Evolutionary conservation across 1,140 invertebrate species (phyloP).

Genomic region (Phocides pigmalion): DNA sequence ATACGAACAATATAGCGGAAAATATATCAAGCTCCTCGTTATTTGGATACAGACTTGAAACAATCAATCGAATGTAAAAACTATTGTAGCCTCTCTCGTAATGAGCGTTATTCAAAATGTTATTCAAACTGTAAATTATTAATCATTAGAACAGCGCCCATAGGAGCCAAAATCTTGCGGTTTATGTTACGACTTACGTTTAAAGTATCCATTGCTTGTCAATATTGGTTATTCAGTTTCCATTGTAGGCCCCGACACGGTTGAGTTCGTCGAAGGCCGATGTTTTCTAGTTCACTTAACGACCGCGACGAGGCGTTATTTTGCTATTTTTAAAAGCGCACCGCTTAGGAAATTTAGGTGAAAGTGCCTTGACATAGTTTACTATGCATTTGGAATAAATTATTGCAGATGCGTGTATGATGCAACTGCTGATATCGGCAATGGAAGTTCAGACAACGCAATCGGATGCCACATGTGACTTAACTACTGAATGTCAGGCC

Average conservation of each 20-base stretch:
- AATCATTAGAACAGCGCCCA: background rate
- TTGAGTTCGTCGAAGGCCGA: constrained; percentile 41
- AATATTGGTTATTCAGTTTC: constrained; percentile 26
- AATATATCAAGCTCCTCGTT: too few species aligned
- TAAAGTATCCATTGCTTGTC: constrained; percentile 3
- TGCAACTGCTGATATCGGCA: constrained; percentile 72
- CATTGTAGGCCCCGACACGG: constrained; percentile 43
- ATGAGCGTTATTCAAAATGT: too few species aligned
- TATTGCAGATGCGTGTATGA: constrained; percentile 70
- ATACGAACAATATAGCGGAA: too few species aligned
- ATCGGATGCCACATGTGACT: constrained; percentile 61
- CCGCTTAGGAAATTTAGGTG: constrained; percentile 36
- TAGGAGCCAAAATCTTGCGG: background rate
- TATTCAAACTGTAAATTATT: background rate
- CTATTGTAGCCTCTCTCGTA: too few species aligned
- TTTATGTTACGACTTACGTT: constrained; percentile 7
- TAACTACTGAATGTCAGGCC: constrained; percentile 64
- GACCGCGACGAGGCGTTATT: constrained; percentile 41
- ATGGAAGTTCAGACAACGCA: constrained; percentile 70
- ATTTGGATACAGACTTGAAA: too few species aligned
- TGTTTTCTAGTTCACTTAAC: constrained; percentile 50
- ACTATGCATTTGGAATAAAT: constrained; percentile 15
- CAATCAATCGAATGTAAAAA: too few species aligned
- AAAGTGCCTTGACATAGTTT: constrained; percentile 40
- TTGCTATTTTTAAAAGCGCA: constrained; percentile 18